Evolutionary conservation across 2,797 vertebrate species (phyloP).

Genomic region (Hybognathus amarus): DNA sequence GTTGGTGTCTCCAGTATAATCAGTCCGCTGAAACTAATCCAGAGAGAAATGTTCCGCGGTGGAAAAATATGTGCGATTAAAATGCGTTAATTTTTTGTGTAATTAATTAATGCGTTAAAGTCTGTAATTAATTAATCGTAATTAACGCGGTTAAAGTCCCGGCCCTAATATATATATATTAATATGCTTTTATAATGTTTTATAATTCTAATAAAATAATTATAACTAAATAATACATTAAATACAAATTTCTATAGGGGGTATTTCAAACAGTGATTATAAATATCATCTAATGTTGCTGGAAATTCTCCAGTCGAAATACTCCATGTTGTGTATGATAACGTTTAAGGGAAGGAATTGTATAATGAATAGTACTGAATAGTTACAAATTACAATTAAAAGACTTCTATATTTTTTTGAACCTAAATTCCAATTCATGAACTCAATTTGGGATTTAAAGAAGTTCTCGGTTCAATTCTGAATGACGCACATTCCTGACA

Average conservation of each 20-base stretch:
- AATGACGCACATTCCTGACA: background rate
- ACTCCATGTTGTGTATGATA: no score
- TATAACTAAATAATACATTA: background rate
- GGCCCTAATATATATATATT: background rate
- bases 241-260: background rate
- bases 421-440: background rate
- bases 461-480: background rate
- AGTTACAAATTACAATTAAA: background rate
- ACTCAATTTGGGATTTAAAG: background rate
- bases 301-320: background rate
- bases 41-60: no score
- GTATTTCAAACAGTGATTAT: background rate
- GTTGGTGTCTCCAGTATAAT: no score
- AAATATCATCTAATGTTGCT: background rate
- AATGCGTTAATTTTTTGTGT: no score
- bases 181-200: no score
- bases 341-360: no score
- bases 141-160: no score
- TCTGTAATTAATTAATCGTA: no score
- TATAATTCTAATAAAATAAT: background rate
- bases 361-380: no score
- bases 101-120: no score
- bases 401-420: background rate
- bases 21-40: no score
- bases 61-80: no score